These are phyloP conservation scores for Apodemia duryi DNA, from an alignment of 2,888 invertebrate genomes.

Conservation along the genomic window DNA sequence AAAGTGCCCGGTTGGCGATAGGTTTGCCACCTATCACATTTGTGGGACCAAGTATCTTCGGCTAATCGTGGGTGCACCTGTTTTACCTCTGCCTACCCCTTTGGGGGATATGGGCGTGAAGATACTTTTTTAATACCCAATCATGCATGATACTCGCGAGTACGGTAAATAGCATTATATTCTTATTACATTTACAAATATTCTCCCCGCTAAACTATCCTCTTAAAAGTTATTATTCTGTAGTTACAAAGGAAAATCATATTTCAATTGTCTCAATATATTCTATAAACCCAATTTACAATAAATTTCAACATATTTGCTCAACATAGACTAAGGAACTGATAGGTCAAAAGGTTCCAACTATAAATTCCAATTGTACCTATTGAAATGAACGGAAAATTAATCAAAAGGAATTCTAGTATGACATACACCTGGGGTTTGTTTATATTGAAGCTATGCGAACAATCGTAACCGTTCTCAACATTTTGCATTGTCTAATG, in stretches of 20 bases:
- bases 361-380: constrained; percentile 25
- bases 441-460: constrained; percentile 1
- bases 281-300: constrained; percentile 18
- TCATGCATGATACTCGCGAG: too few species aligned
- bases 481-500: constrained; percentile 3
- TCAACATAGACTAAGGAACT: constrained; percentile 20
- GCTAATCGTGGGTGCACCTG: too few species aligned
- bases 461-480: neutral
- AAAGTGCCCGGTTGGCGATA: too few species aligned
- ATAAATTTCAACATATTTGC: constrained; percentile 24
- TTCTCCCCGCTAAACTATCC: neutral
- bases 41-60: too few species aligned
- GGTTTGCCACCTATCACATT: too few species aligned
- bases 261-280: constrained; percentile 1
- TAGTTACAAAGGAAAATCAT: constrained; percentile 1
- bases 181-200: too few species aligned
- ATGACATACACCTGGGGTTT: constrained; percentile 4
- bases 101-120: too few species aligned
- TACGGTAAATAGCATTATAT: too few species aligned
- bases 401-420: constrained; percentile 6
- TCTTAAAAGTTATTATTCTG: neutral
- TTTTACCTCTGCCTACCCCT: too few species aligned
- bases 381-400: constrained; percentile 24
- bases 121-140: too few species aligned
- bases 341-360: constrained; percentile 24